Percentiles rank a stretch among this genome's conserved stretches.
Conservation (phyloP, 2,888 invertebrate genomes). For the Aphrophora alni region DNA sequence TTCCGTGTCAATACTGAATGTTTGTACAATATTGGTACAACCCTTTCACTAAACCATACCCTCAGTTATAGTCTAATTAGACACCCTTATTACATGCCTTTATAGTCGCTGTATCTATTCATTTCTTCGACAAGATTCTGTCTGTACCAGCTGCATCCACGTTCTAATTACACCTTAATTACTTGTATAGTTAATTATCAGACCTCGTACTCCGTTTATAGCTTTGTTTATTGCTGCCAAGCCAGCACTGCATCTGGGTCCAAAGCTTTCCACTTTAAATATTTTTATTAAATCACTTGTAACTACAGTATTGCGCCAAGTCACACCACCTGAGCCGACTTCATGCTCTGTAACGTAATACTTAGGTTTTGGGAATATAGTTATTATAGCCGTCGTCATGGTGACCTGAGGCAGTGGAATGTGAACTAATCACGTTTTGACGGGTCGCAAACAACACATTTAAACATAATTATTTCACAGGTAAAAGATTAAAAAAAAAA, state of each 20-base stretch:
- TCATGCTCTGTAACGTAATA: no score
- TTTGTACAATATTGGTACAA: no score
- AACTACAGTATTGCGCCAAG: background rate
- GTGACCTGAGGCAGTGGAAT: no score
- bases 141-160: background rate
- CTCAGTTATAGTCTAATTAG: no score
- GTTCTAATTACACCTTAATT: background rate
- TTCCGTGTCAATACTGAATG: no score
- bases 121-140: background rate
- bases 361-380: no score
- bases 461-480: no score
- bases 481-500: no score
- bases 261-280: background rate
- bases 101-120: background rate
- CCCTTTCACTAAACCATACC: no score
- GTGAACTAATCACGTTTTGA: no score
- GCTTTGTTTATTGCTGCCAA: background rate
- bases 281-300: background rate
- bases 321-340: background rate
- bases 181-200: slow-evolving; percentile 6
- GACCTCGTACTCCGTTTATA: background rate
- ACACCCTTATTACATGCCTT: background rate
- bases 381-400: no score
- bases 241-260: background rate
- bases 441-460: no score